These are phyloP conservation scores for Tragelaphus buxtoni DNA, from an alignment of 2,113 vertebrate species.

Conservation along the genomic window DNA sequence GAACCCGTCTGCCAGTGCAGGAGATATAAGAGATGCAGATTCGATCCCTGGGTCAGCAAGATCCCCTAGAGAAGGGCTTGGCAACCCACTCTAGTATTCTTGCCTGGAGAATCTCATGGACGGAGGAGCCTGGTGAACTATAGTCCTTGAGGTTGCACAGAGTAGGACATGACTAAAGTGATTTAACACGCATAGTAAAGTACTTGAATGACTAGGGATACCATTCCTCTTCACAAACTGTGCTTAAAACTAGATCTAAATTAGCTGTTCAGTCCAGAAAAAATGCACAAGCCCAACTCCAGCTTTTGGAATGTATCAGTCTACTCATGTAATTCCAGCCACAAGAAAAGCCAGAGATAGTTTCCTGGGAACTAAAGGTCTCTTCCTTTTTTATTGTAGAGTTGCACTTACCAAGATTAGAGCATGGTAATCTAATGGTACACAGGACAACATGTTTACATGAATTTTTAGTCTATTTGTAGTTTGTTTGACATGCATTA, in stretches of 20 bases:
- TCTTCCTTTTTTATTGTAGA: neutral
- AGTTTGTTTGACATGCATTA: neutral
- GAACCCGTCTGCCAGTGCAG: neutral
- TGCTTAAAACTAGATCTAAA: neutral
- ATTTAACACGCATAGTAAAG: neutral
- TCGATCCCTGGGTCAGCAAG: neutral
- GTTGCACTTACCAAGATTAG: neutral
- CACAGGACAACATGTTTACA: neutral
- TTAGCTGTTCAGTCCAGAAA: neutral
- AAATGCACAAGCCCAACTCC: neutral
- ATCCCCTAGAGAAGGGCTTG: neutral
- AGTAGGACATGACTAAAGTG: neutral
- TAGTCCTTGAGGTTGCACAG: neutral
- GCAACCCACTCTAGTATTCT: neutral
- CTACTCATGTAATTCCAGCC: neutral
- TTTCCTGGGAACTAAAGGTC: neutral
- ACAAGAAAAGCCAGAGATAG: neutral
- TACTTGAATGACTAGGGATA: neutral
- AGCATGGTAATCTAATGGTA: neutral
- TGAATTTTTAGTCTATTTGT: conserved; percentile 29
- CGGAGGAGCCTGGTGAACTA: neutral
- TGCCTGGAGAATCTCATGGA: neutral
- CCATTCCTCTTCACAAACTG: neutral
- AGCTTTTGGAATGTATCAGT: neutral
- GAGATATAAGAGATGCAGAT: neutral